Evolutionary conservation across 1,140 invertebrate genomes (phyloP).

Genomic region (Halesus radiatus): DNA sequence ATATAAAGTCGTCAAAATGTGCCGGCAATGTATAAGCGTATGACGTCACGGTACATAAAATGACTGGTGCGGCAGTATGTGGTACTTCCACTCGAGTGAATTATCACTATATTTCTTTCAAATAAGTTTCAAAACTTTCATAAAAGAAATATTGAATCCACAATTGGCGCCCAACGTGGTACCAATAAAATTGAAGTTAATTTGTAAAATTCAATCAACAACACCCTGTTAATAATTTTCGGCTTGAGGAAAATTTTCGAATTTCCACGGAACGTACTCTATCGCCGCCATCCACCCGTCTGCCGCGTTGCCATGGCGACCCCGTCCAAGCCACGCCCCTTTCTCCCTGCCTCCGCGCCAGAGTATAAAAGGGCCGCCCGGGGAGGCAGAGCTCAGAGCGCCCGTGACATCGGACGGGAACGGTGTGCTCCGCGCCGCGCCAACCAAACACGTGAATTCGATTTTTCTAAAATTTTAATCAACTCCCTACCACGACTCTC

Average conservation of each 20-base stretch:
- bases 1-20: too few relatives aligned
- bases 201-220: too few relatives aligned
- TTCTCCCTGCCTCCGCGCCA: slow-evolving; percentile 16
- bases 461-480: slow-evolving; percentile 16
- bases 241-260: not conserved
- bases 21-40: too few relatives aligned
- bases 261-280: not conserved
- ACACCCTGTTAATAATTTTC: not conserved
- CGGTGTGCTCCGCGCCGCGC: slow-evolving; percentile 3
- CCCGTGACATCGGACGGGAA: slow-evolving; percentile 16
- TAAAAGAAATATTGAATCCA: too few relatives aligned
- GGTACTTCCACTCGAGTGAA: too few relatives aligned
- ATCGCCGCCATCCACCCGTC: slow-evolving; percentile 26
- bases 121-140: too few relatives aligned
- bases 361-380: slow-evolving; percentile 37
- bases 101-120: too few relatives aligned
- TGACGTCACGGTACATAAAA: too few relatives aligned
- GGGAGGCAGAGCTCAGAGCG: slow-evolving; percentile 30
- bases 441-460: not conserved
- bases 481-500: not conserved
- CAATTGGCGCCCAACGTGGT: too few relatives aligned
- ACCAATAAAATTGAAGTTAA: too few relatives aligned
- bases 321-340: slow-evolving; percentile 10
- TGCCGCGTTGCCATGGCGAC: slow-evolving; percentile 31
- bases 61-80: too few relatives aligned